Base-by-base conservation (phyloP, 2,797 vertebrate species). In the Pagetopsis macropterus region DNA sequence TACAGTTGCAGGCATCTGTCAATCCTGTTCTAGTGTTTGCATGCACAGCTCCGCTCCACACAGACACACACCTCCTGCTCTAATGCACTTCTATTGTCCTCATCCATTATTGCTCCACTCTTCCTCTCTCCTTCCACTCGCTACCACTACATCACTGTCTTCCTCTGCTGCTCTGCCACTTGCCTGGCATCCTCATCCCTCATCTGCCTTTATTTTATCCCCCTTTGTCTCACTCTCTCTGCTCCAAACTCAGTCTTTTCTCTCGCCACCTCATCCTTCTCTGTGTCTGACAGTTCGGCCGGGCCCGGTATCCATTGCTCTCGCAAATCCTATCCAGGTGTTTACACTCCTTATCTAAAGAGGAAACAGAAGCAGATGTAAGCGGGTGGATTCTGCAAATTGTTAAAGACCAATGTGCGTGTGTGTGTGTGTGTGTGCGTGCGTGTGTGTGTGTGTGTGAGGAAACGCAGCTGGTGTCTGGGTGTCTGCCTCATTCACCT, bases 81-180 rank as follows among this genome's bases (percentile, higher is more conserved):
- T 94, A 95, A 95, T 95, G 93, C 93, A 94, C 86, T 94, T 94
- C 85, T 90, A 91, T 89, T 94, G 94, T 95, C 91, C 92, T 94
- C 92, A 94, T 94, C 91, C 89, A 95, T 95, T 94, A 94, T 94
- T 94, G 87, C 85, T 81, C 77, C 75, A 57, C 87, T 87, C 83
- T 79, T 82, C 57, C 72, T 79, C 74, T 76, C 77, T 75, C 70
- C 79, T 72, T 80, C 78, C 83, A 45, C 82, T 69, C 78, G 21
- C 82, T 71, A 69, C 87, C 88, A 88, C 94, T 94, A 90, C 89
- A 94, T 94, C 94, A 93, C 91, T 84, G 93, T 91, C 92, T 89
- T 79, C 75, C 82, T 87, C 79, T 8, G 74, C 85, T 52, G 82
- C 87, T 89, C 84, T 83, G 87, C 91, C 91, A 84, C 89, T 88